phyloP scores from a whole-genome alignment of 1,140 invertebrate genomes.

The Drosophila leontia region DNA sequence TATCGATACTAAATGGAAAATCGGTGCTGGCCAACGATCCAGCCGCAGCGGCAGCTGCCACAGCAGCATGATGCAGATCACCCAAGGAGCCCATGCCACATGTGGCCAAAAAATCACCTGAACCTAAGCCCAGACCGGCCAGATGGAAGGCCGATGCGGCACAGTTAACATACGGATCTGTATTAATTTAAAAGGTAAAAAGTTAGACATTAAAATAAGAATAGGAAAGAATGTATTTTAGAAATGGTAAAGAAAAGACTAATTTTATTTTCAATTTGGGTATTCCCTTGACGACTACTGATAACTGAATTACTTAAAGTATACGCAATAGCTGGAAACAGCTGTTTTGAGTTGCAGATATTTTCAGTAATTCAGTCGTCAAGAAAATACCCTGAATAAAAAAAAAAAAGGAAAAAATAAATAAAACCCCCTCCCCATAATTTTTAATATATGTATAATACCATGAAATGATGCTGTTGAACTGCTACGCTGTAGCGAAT shows the following conservation, averaged over 20 bases:
- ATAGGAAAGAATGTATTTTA: no score
- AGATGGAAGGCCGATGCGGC: conserved; percentile 73
- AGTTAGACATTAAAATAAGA: not conserved
- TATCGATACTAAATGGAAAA: conserved; percentile 90
- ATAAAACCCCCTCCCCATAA: not conserved
- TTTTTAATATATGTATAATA: conserved; percentile 57
- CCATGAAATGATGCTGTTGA: conserved; percentile 86
- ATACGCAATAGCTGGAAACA: no score
- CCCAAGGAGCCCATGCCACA: conserved; percentile 65
- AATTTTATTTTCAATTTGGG: no score
- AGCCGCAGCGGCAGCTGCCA: conserved; percentile 71
- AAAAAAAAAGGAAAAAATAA: not conserved
- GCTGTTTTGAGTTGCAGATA: no score
- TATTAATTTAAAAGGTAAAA: not conserved
- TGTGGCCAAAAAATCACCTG: conserved; percentile 73
- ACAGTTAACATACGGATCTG: conserved; percentile 75
- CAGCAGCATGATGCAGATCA: conserved; percentile 76
- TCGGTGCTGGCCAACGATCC: conserved; percentile 90
- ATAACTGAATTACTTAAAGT: no score
- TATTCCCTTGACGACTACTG: no score
- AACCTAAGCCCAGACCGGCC: conserved; percentile 72
- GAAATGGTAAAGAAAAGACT: no score
- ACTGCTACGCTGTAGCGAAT: conserved; percentile 88
- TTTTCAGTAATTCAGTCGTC: no score
- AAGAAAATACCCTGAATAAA: not conserved